Evolutionary conservation across 2,888 invertebrate genomes (phyloP).

Genomic region (Drosophila trichaetosa): DNA sequence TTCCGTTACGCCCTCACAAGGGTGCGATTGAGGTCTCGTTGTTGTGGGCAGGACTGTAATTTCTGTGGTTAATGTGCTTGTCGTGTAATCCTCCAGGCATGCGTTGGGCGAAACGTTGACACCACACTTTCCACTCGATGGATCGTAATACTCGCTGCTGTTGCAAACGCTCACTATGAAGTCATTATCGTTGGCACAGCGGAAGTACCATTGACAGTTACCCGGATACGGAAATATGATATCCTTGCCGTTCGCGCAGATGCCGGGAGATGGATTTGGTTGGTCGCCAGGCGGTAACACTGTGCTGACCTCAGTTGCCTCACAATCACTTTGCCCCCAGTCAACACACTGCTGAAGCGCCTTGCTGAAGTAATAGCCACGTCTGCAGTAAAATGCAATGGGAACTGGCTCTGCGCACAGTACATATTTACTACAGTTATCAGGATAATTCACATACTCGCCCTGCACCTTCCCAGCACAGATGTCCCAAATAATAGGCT

Average conservation of each 20-base stretch:
- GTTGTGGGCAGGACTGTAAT: slow-evolving; percentile 1
- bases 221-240: slow-evolving; percentile 41
- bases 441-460: slow-evolving; percentile 67
- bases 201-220: slow-evolving; percentile 62
- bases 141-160: slow-evolving; percentile 80
- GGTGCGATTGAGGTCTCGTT: slow-evolving; percentile 22
- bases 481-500: slow-evolving; percentile 31
- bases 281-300: slow-evolving; percentile 14
- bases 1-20: slow-evolving; percentile 37
- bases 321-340: slow-evolving; percentile 70
- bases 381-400: slow-evolving; percentile 86
- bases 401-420: slow-evolving; percentile 70
- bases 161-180: slow-evolving; percentile 86
- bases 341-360: slow-evolving; percentile 62
- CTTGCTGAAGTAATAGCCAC: slow-evolving; percentile 85
- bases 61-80: slow-evolving; percentile 12
- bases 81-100: slow-evolving; percentile 31
- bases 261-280: slow-evolving; percentile 21
- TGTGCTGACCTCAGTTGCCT: slow-evolving; percentile 73
- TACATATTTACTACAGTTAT: slow-evolving; percentile 73
- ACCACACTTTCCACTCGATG: slow-evolving; percentile 47
- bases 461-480: slow-evolving; percentile 52
- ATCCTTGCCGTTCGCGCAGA: slow-evolving; percentile 28
- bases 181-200: slow-evolving; percentile 58
- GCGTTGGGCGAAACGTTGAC: slow-evolving; percentile 41